phyloP scores from a whole-genome alignment of 2,888 invertebrate species.

The Hyalella azteca region DNA sequence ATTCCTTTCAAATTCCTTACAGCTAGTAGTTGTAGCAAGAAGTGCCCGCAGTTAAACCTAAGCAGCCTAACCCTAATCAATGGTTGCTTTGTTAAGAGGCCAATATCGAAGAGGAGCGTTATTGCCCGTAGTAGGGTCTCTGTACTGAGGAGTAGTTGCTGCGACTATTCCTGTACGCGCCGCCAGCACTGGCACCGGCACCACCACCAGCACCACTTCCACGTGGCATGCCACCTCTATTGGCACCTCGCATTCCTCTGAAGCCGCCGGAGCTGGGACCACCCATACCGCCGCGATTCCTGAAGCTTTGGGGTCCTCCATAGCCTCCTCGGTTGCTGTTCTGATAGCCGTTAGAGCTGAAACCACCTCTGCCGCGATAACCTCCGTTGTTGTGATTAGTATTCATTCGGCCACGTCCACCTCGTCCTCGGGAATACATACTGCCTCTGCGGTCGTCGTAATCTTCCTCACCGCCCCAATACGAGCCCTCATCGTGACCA shows the following conservation, averaged over 20 bases:
- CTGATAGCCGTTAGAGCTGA: conserved; percentile 10
- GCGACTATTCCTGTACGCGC: not conserved
- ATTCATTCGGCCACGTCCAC: conserved; percentile 1
- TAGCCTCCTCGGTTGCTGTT: not conserved
- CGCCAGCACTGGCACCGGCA: not conserved
- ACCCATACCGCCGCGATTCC: conserved; percentile 14
- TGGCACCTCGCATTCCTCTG: conserved; percentile 26
- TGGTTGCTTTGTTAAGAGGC: conserved; percentile 24
- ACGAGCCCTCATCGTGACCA: not conserved
- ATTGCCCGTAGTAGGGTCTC: conserved; percentile 30
- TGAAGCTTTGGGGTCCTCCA: not conserved
- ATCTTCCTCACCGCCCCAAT: conserved; percentile 17
- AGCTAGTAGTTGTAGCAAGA: conserved; percentile 29
- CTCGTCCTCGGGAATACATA: conserved; percentile 24
- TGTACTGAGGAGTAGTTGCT: conserved; percentile 15
- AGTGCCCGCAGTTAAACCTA: conserved; percentile 36
- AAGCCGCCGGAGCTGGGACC: conserved; percentile 16
- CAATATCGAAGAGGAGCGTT: not conserved
- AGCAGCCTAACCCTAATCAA: conserved; percentile 34
- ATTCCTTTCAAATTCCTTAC: conserved; percentile 14
- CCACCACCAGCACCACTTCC: not conserved
- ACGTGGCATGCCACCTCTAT: conserved; percentile 25
- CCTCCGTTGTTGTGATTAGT: conserved; percentile 10
- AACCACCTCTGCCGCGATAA: conserved; percentile 8
- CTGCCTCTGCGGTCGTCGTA: not conserved